Evolutionary conservation across 2,888 invertebrate species (phyloP).

Genomic region (Theretra japonica): DNA sequence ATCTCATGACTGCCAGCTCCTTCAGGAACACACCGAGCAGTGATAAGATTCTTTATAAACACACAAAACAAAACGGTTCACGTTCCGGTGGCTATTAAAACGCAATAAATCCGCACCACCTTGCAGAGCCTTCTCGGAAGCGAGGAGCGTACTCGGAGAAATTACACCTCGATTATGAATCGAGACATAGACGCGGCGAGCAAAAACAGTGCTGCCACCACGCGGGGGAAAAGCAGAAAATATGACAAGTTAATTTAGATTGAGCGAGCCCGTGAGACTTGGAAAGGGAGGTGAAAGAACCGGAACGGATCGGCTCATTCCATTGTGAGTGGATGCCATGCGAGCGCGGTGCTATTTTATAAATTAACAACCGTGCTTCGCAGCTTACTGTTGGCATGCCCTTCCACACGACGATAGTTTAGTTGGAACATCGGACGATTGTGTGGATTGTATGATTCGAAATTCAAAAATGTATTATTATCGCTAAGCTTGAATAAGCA

Average conservation of each 20-base stretch:
- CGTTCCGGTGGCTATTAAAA: constrained; percentile 68
- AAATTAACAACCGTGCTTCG: constrained; percentile 58
- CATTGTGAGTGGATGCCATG: constrained; percentile 63
- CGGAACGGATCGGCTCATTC: constrained; percentile 69
- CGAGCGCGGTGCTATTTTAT: constrained; percentile 48
- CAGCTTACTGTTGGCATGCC: constrained; percentile 30
- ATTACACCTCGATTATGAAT: constrained; percentile 63
- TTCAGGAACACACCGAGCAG: too few relatives aligned
- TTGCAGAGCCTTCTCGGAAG: constrained; percentile 50
- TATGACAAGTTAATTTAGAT: constrained; percentile 79
- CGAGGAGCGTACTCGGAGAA: constrained; percentile 58
- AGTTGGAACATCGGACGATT: background rate
- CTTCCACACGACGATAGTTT: background rate
- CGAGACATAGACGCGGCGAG: constrained; percentile 46
- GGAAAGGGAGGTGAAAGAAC: constrained; percentile 68
- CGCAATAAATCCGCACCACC: constrained; percentile 59
- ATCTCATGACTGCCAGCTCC: too few relatives aligned
- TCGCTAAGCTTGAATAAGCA: too few relatives aligned
- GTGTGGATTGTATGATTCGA: background rate
- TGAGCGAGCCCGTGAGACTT: constrained; percentile 67
- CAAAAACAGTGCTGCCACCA: constrained; percentile 54
- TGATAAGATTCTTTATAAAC: constrained; percentile 38
- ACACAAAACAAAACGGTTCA: constrained; percentile 58
- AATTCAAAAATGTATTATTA: background rate
- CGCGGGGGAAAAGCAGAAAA: constrained; percentile 68